Evolutionary conservation across 2,797 vertebrate species (phyloP), one percentile per base, ranked within the genome.

Genomic region (Falco concolor): DNA sequence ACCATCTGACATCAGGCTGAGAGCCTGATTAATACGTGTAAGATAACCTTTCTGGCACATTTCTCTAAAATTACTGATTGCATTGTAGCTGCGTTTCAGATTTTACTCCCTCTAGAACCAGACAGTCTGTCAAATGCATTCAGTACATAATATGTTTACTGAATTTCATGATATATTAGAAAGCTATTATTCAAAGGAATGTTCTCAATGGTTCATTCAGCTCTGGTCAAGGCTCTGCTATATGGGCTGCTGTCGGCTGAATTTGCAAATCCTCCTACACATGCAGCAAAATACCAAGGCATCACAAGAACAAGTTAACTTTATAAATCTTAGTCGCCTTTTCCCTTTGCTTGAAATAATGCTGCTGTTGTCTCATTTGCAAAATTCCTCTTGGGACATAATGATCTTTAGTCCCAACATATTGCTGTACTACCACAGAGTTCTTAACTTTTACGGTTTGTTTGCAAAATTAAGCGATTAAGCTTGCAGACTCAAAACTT

Each of bases 191-290:
- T 91, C 68, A 87, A 72, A 92, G 27, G 84, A 95, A 82, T 56
- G 67, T 85, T 95, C 82, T 94, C 90, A 94, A 87, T 87, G 68
- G 84, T 86, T 95, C 78, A 60, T 97, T 95, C 84, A 93, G 49
- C 40, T 89, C 80, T 70, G 40, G 50, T 92, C 84, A 94, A 83
- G 76, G 47, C 59, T 90, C 24, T 75, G 74, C 82, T 50, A 56
- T 84, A 81, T 27, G 65, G 47, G 47, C 84, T 94, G 30, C 6
- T 91, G 82, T 90, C 89, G 60, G 94, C 63, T 91, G 52, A 90
- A 87, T 89, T 82, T 96, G 84, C 90, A 96, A 96, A 96, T 93
- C 95, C 93, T 97, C 94, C 96, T 95, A 95, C 89, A 69, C 63
- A 93, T 49, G 77, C 74, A 81, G 89, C 80, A 90, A 94, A 96